Evolutionary conservation across 1,140 invertebrate genomes (phyloP), one percentile per base, ranked within the genome.

Genomic region (Procambarus clarkii): DNA sequence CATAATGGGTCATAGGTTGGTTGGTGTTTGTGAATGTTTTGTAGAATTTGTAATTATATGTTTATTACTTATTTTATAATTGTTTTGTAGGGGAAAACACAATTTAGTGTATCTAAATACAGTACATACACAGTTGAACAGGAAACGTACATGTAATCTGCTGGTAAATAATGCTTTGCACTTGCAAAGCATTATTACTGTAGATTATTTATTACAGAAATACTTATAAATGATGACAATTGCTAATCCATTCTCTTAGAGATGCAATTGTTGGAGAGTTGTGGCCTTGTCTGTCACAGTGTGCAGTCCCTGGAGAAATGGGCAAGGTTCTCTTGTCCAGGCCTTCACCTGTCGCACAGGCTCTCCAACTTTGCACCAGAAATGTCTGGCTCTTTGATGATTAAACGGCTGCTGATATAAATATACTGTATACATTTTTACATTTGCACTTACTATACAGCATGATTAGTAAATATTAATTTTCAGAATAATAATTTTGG

Each of bases 241-340:
- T 64, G 86, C 71, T 82, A 88, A 92, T 92, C 91, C 91, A 92
- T 92, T 92, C 86, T 92, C 78, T 88, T 85, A 91, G 88, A 84
- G 80, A 85, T 54, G 80, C 44, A 50, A 71, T 44, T 15, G 69
- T 34, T 24, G 77, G 58, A 11, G 24, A 78, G 79, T 91, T 44
- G 54, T 44, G 54, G 46, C 48, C 64, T 76, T 87, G 64, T 46
- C 76, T 71, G 82, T 64, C 74, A 60, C 81, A 58, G 88, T 91
- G 82, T 45, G 46, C 82, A 91, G 88, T 85, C 80, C 24, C 81
- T 83, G 88, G 80, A 58, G 74, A 85, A 34, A 24, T 45, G 60
- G 81, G 24, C 82, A 91, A 60, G 88, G 88, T 91, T 91, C 76
- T 91, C 88, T 78, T 91, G 88, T 69, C 34, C 76, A 24, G 15